These are phyloP conservation scores for Acanthornis magna DNA, from an alignment of 2,797 vertebrate species.

Conservation along the genomic window DNA sequence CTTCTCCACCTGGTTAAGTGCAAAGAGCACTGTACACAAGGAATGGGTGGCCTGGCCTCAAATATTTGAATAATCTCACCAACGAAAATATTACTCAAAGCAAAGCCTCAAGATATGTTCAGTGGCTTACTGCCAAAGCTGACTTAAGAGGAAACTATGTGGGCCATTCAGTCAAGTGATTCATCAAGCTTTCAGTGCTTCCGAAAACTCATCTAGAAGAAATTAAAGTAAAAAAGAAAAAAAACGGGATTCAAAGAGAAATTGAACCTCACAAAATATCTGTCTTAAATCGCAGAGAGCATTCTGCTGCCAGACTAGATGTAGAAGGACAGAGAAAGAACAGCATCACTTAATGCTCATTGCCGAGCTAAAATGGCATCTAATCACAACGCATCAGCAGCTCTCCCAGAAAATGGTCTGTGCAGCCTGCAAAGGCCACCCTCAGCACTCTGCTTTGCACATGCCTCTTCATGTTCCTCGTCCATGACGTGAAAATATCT, in stretches of 20 bases:
- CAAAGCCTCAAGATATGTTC: background rate
- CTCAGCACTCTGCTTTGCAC: background rate
- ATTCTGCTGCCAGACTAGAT: background rate
- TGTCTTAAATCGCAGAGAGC: background rate
- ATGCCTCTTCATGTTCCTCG: background rate
- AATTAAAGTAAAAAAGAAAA: background rate
- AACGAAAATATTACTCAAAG: background rate
- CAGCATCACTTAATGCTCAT: background rate
- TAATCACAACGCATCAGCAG: background rate
- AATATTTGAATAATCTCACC: constrained; percentile 13
- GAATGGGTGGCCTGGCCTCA: background rate
- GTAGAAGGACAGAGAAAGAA: background rate
- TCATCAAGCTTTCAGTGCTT: constrained; percentile 3
- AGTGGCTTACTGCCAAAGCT: constrained; percentile 32
- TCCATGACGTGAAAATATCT: background rate
- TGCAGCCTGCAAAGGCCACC: background rate
- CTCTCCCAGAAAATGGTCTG: background rate
- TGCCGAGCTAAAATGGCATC: background rate
- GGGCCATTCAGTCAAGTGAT: constrained; percentile 43
- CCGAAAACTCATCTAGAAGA: background rate
- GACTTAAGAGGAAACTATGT: constrained; percentile 54
- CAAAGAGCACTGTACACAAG: background rate
- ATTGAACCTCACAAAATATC: background rate
- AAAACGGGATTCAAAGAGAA: background rate
- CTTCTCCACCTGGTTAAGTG: background rate